Percentiles rank a stretch among this genome's conserved stretches.
phyloP scores from a whole-genome alignment of 1,140 invertebrate genomes.

The Bilobella aurantiaca region DNA sequence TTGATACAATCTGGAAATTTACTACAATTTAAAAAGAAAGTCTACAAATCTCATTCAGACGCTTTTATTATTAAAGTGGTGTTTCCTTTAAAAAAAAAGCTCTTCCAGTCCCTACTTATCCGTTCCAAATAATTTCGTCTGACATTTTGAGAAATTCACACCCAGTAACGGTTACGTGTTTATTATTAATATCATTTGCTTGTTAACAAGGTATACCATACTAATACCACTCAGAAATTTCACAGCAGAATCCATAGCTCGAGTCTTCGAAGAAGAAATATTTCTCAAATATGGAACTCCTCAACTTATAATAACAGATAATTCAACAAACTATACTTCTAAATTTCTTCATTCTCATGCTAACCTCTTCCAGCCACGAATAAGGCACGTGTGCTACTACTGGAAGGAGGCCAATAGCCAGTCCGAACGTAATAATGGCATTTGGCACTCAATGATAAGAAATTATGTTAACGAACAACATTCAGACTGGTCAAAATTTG shows the following conservation, averaged over 20 bases:
- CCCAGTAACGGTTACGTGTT: not conserved
- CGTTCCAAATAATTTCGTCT: not conserved
- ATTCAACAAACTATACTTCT: not conserved
- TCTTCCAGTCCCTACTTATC: not conserved
- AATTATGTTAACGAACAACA: not conserved
- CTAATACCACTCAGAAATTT: not conserved
- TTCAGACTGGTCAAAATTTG: not conserved
- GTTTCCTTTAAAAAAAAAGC: too few species aligned
- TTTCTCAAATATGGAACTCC: conserved; percentile 1
- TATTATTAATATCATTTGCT: not conserved
- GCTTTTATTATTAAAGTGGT: too few species aligned
- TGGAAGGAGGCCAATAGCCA: not conserved
- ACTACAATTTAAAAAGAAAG: too few species aligned
- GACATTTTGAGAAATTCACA: not conserved
- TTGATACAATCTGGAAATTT: too few species aligned
- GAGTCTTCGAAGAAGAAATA: not conserved
- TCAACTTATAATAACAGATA: not conserved
- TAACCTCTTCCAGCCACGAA: not conserved
- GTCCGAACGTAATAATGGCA: not conserved
- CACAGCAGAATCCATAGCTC: not conserved
- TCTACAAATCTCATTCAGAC: too few species aligned
- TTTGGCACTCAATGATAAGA: not conserved
- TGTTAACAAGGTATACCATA: not conserved
- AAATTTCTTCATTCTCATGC: not conserved
- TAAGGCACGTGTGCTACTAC: not conserved